Percentiles rank a stretch among this genome's conserved stretches.
Evolutionary conservation across 2,888 invertebrate genomes (phyloP).

Genomic region (Hydrotaea cyrtoneurina): DNA sequence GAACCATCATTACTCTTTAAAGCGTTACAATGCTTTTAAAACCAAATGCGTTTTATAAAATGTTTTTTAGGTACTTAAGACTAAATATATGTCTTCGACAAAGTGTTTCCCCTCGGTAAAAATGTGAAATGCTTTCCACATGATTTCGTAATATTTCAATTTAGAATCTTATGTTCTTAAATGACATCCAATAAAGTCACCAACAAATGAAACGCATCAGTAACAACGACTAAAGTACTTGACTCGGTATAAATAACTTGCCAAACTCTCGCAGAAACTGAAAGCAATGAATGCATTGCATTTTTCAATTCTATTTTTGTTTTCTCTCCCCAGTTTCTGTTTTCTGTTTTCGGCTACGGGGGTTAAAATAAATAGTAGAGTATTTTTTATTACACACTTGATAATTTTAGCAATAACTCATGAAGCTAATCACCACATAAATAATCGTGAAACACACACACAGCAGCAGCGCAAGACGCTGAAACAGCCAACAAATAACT

Average conservation of each 20-base stretch:
- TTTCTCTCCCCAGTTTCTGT: background rate
- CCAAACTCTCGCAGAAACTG: background rate
- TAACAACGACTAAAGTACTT: constrained; percentile 32
- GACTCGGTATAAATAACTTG: constrained; percentile 37
- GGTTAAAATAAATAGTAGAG: constrained; percentile 51
- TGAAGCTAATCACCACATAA: constrained; percentile 78
- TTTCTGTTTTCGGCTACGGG: background rate
- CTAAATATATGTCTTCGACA: too few relatives aligned
- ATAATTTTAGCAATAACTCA: constrained; percentile 78
- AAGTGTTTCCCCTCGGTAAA: background rate
- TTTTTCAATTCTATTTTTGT: constrained; percentile 44
- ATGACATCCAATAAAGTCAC: constrained; percentile 40
- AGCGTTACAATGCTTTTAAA: too few relatives aligned
- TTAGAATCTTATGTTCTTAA: background rate
- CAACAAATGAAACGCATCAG: constrained; percentile 51
- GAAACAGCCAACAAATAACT: constrained; percentile 20
- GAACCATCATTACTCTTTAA: too few relatives aligned
- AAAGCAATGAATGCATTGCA: constrained; percentile 59
- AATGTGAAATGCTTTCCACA: background rate
- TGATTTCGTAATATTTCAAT: background rate
- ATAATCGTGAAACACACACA: constrained; percentile 72
- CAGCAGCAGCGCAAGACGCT: constrained; percentile 10
- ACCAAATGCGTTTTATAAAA: too few relatives aligned
- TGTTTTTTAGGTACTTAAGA: too few relatives aligned
- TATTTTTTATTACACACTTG: constrained; percentile 77